These are phyloP conservation scores for Sminthopsis crassicaudata DNA, from an alignment of 2,113 vertebrate genomes.

Conservation along the genomic window DNA sequence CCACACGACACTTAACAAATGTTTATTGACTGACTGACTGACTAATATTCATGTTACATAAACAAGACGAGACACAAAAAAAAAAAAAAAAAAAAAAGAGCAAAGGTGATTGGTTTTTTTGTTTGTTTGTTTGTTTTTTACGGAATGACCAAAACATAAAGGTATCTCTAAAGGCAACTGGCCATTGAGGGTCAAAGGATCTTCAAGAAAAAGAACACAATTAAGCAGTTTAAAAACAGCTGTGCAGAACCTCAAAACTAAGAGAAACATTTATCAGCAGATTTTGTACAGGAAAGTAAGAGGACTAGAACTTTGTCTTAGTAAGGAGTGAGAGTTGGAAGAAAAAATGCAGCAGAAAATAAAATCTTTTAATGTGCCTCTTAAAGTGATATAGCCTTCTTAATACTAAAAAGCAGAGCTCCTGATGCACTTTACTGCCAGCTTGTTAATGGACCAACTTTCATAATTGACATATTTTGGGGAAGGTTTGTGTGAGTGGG, in stretches of 20 bases:
- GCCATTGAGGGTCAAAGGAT: background rate
- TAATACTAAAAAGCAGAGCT: slow-evolving; percentile 64
- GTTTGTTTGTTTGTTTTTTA: too few relatives aligned
- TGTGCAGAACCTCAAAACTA: background rate
- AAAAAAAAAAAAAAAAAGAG: slow-evolving; percentile 9
- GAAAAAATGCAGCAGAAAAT: background rate
- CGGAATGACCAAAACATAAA: background rate
- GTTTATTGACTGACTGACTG: background rate
- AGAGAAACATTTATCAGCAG: slow-evolving; percentile 36
- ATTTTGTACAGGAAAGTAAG: background rate
- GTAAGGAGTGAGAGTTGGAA: background rate
- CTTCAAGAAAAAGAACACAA: background rate
- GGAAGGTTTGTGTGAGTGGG: background rate
- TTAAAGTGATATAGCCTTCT: slow-evolving; percentile 47
- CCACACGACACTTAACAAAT: background rate
- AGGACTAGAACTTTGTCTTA: background rate
- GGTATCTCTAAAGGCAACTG: background rate
- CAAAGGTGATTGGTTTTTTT: slow-evolving; percentile 1
- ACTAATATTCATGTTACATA: background rate
- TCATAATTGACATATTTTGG: slow-evolving; percentile 29
- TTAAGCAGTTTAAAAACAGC: background rate
- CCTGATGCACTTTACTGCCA: slow-evolving; percentile 73
- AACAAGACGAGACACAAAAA: background rate
- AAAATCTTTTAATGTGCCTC: slow-evolving; percentile 71
- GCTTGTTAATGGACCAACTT: slow-evolving; percentile 60